Evolutionary conservation across 2,888 invertebrate species (phyloP).

Genomic region (Acrobasis suavella): DNA sequence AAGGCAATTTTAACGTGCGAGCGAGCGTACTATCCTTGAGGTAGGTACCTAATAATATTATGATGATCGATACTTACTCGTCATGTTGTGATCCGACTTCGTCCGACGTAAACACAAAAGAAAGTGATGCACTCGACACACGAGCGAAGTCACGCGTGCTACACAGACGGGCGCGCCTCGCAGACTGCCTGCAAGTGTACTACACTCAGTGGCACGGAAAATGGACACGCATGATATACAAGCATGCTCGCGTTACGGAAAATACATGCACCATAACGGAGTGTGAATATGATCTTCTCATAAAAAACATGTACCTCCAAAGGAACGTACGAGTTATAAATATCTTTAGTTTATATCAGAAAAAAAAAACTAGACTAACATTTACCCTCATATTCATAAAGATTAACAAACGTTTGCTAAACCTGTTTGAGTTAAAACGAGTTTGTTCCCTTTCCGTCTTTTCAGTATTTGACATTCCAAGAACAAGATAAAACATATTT

Average conservation of each 20-base stretch:
- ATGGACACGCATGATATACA: slow-evolving; percentile 9
- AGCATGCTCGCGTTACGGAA: neutral
- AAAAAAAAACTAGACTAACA: too few relatives aligned
- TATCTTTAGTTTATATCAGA: too few relatives aligned
- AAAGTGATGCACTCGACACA: neutral
- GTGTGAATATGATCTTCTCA: too few relatives aligned
- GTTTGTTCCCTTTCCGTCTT: too few relatives aligned
- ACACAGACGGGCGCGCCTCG: slow-evolving; percentile 2
- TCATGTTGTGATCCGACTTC: slow-evolving; percentile 6
- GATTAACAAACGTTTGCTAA: too few relatives aligned
- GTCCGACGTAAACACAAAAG: slow-evolving; percentile 9
- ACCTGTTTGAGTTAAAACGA: too few relatives aligned
- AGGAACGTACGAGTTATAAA: too few relatives aligned
- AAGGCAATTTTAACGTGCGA: neutral
- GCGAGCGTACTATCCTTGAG: neutral
- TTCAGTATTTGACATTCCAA: too few relatives aligned
- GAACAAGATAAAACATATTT: too few relatives aligned
- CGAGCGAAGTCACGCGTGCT: neutral
- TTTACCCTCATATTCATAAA: too few relatives aligned
- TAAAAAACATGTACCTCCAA: too few relatives aligned
- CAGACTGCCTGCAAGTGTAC: neutral
- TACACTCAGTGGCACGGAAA: slow-evolving; percentile 3
- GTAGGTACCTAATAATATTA: neutral
- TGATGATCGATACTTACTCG: slow-evolving; percentile 8
- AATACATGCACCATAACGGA: neutral